Base-by-base conservation (phyloP, 2,888 invertebrate species). In the Ferdinandea cuprea region DNA sequence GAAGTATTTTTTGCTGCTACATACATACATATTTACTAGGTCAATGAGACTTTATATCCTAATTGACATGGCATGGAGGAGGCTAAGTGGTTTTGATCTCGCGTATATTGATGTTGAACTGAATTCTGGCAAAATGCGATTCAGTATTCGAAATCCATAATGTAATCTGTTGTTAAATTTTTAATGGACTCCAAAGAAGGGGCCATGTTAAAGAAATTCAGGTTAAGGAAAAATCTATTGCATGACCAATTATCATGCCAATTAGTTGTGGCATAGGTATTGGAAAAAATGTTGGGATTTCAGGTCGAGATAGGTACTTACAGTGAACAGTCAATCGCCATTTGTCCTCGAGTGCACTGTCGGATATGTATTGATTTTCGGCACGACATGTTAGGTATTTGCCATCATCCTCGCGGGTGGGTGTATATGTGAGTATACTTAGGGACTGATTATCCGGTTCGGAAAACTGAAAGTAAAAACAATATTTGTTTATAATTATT, bases 241-340 rank as follows among this genome's bases (percentile, higher is more conserved):
- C 11, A 21, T 54, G 48, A 37, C 54, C 30, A 54, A 61, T 35
- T 35, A 44, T n/a, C n/a, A n/a, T n/a, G n/a, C n/a, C 30, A 19
- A 17, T 19, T 8, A 15, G 1, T 11, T 6, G 15, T 9, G 5
- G 9, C 13, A 15, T 11, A 3, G n/a, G n/a, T n/a, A 15, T 28
- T 15, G 37, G 15, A n/a, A 9, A 4, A 44, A 7, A 28, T 13
- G 17, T n/a, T 9, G 4, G n/a, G 30, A n/a, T 28, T 35, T n/a
- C n/a, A 19, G 13, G 25, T 52, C 19, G 25, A 66, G 21, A 11
- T 25, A 9, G 30, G 9, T 87, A 95, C 96, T 96, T 93, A 96
- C 97, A 97, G 91, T 96, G 96, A 88, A 97, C 96, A 91, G 96
- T 95, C 89, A 97, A 93, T 88, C 94, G 92, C 96, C 96, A 96